Percentiles rank a stretch among this genome's conserved stretches.
phyloP scores from a whole-genome alignment of 2,888 invertebrate species.

The Epinotia brunnichana region DNA sequence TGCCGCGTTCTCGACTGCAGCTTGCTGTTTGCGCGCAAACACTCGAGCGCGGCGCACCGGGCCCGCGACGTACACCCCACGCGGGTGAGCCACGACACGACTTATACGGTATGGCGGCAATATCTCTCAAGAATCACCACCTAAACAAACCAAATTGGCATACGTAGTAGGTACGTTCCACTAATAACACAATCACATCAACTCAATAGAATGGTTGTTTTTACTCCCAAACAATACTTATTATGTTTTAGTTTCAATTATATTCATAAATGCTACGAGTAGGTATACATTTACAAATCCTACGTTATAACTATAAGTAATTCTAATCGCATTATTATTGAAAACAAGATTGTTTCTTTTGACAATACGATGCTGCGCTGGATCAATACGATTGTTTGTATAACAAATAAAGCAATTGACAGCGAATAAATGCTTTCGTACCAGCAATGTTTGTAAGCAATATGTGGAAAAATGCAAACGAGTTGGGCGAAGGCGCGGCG shows the following conservation, averaged over 20 bases:
- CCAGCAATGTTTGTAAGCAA: slow-evolving; percentile 71
- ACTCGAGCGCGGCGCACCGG: slow-evolving; percentile 49
- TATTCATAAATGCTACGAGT: too few species aligned
- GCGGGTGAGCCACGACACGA: slow-evolving; percentile 8
- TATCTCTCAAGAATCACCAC: neutral
- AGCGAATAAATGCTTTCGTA: slow-evolving; percentile 61
- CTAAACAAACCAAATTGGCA: neutral
- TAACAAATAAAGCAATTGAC: slow-evolving; percentile 41
- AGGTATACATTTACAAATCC: too few species aligned
- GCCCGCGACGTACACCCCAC: slow-evolving; percentile 15
- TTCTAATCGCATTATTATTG: neutral
- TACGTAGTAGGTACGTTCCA: too few species aligned
- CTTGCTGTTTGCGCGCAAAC: slow-evolving; percentile 73
- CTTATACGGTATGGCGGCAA: neutral
- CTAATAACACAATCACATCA: too few species aligned
- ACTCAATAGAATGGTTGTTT: too few species aligned
- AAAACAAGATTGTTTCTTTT: slow-evolving; percentile 23
- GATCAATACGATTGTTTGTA: slow-evolving; percentile 29
- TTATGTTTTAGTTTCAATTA: too few species aligned
- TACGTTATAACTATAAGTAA: neutral
- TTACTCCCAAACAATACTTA: too few species aligned
- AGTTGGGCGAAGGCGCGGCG: slow-evolving; percentile 53
- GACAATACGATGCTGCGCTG: slow-evolving; percentile 30
- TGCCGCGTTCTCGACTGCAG: slow-evolving; percentile 69
- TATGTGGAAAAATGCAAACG: slow-evolving; percentile 70